Percentiles rank a stretch among this genome's conserved stretches.
phyloP scores from a whole-genome alignment of 2,888 invertebrate species.

The Himalopsyche kuldschensis region DNA sequence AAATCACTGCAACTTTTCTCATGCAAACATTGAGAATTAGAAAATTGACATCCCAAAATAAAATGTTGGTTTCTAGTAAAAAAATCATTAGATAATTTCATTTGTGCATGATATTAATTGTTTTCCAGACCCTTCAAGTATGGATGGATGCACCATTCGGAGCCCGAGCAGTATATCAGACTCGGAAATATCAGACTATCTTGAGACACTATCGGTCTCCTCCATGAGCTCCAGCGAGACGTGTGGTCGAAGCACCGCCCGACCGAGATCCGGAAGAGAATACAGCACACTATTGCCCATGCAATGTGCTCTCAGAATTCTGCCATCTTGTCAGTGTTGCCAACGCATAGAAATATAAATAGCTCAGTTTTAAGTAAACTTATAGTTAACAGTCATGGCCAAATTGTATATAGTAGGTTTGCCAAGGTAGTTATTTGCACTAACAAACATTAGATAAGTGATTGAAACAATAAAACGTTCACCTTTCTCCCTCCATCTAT shows the following conservation, averaged over 20 bases:
- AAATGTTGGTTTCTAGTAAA: background rate
- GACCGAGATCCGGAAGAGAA: conserved; percentile 55
- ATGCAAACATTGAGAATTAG: too few species aligned
- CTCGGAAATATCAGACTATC: conserved; percentile 75
- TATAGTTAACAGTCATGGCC: background rate
- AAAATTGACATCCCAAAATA: background rate
- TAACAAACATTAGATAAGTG: background rate
- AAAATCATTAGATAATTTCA: background rate
- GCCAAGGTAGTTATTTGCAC: background rate
- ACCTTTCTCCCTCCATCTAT: background rate
- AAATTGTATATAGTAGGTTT: background rate
- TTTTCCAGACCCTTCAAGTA: conserved; percentile 52
- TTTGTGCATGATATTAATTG: background rate
- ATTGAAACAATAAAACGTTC: background rate
- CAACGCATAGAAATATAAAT: background rate
- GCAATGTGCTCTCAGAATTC: conserved; percentile 9
- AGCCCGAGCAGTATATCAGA: conserved; percentile 68
- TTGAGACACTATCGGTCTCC: conserved; percentile 71
- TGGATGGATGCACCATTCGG: conserved; percentile 54
- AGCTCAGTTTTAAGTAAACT: background rate
- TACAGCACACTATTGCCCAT: conserved; percentile 49
- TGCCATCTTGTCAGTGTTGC: conserved; percentile 13
- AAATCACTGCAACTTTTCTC: too few species aligned
- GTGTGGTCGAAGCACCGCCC: conserved; percentile 47
- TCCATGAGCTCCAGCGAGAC: conserved; percentile 69